Base-by-base conservation (phyloP, 30 jellyfish, hydroid and myxozoan species). In the Catostylus mosaicus region DNA sequence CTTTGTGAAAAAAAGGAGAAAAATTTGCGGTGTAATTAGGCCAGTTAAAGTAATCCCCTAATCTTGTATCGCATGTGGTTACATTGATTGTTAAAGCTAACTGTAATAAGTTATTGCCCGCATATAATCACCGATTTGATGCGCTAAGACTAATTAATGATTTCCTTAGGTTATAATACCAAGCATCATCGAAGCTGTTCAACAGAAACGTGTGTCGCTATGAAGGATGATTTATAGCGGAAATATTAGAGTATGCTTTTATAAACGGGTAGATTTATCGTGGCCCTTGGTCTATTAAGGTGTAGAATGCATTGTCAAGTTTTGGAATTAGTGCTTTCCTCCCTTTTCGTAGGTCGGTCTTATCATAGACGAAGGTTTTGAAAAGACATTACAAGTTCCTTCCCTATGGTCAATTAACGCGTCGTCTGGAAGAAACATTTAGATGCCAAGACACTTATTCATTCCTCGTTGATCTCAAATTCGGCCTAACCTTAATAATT, bases 1-100 rank as follows among this genome's bases (percentile, higher is more conserved):
- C 3, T 48, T 37, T 59, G 20, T 4, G 20, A 59, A 27, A 59
- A 18, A 59, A 22, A 59, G 37, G 38, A 23, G 40, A 59, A 30
- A 65, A 32, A 11, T 68, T 68, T 68, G 80, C 80, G 80, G 80
- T 38, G 64, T 35, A 46, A 68, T 68, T 68, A 35, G 80, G 80
- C 80, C 80, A 68, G 80, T 68, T 68, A 68, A 65, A 33, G 64
- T 68, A 24, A 68, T 35, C 80, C 34, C 32, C 45, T 23, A 37
- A 68, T 68, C 80, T 24, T 36, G 36, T 68, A 68, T 68, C 8
- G 23, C 27, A n/a, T 36, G 80, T 36, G 80, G 80, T 46, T 38
- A 22, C 65, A 46, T 18, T 20, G 7, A 33, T 68, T 68, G 80
- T 35, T 22, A n/a, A 14, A 35, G 64, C 59, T 68, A 68, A n/a